Conservation (phyloP, 2,888 invertebrate species). For the Lochmaea crataegi region DNA sequence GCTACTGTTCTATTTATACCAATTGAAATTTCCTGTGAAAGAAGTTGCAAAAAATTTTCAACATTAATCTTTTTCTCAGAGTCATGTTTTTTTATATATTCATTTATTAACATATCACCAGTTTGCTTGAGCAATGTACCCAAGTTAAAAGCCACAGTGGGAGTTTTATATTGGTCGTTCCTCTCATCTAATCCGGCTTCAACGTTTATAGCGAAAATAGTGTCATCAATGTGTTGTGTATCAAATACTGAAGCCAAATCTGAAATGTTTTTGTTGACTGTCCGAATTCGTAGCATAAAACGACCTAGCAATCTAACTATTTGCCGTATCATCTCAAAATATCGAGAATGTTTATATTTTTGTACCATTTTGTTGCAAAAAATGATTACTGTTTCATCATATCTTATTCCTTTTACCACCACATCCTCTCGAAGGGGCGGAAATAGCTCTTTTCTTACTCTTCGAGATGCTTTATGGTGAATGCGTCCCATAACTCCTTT, state of each 20-base stretch:
- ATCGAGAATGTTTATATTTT: slow-evolving; percentile 38
- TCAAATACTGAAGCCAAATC: slow-evolving; percentile 44
- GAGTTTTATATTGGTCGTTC: slow-evolving; percentile 9
- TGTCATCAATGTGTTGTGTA: slow-evolving; percentile 40
- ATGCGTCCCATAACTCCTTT: slow-evolving; percentile 7
- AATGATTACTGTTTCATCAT: slow-evolving; percentile 43
- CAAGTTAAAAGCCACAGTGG: slow-evolving; percentile 20
- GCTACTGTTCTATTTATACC: slow-evolving; percentile 17
- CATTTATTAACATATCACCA: slow-evolving; percentile 16
- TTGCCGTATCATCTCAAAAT: slow-evolving; percentile 40
- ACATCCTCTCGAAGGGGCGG: slow-evolving; percentile 45
- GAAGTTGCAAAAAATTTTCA: slow-evolving; percentile 15
- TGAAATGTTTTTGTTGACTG: slow-evolving; percentile 16
- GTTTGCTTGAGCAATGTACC: slow-evolving; percentile 18
- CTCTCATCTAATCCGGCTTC: slow-evolving; percentile 26
- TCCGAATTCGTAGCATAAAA: slow-evolving; percentile 17
- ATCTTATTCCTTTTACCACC: slow-evolving; percentile 40
- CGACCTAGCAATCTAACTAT: slow-evolving; percentile 26
- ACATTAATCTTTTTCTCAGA: not conserved
- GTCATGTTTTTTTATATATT: slow-evolving; percentile 23
- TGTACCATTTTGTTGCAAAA: slow-evolving; percentile 45
- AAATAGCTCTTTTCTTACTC: slow-evolving; percentile 30
- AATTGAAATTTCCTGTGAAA: slow-evolving; percentile 14
- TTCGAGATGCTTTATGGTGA: slow-evolving; percentile 10
- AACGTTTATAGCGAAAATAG: slow-evolving; percentile 40